These are phyloP conservation scores for Apodemus agrarius DNA, from an alignment of 2,797 vertebrate genomes.

Conservation along the genomic window DNA sequence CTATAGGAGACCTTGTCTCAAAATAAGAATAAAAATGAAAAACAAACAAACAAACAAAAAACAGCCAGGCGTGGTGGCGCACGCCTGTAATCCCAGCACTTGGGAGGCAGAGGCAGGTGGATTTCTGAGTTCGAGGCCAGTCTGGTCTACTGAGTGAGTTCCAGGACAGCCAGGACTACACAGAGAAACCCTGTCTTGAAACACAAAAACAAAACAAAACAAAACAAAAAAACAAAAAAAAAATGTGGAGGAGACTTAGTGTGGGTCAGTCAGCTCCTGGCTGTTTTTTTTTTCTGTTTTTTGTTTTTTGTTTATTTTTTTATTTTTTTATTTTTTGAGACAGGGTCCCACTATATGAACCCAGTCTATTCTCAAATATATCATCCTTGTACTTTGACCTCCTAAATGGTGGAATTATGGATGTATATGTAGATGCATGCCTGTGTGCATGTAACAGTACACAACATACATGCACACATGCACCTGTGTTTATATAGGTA, in stretches of 20 bases:
- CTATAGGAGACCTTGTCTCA: neutral
- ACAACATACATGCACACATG: neutral
- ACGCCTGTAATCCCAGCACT: too few species aligned
- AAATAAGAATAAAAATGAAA: neutral
- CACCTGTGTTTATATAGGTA: neutral
- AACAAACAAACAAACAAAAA: fast-evolving
- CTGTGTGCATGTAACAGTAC: neutral
- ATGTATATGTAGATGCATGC: neutral
- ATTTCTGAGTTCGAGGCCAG: too few species aligned
- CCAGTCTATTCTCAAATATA: neutral
- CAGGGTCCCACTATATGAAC: neutral
- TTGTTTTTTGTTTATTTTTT: neutral
- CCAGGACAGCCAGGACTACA: too few species aligned
- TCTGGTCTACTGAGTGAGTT: too few species aligned
- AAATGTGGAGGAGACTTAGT: neutral
- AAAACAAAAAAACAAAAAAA: too few species aligned
- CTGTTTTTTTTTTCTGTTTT: neutral
- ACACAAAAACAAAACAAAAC: neutral
- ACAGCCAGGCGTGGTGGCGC: too few species aligned
- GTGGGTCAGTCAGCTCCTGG: neutral
- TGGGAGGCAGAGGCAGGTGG: too few species aligned
- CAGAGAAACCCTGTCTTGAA: too few species aligned
- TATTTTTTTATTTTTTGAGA: neutral
- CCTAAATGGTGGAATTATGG: neutral
- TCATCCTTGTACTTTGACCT: neutral